Evolutionary conservation across 2,888 invertebrate species (phyloP), one percentile per base, ranked within the genome.

Genomic region (Phyllotreta striolata): DNA sequence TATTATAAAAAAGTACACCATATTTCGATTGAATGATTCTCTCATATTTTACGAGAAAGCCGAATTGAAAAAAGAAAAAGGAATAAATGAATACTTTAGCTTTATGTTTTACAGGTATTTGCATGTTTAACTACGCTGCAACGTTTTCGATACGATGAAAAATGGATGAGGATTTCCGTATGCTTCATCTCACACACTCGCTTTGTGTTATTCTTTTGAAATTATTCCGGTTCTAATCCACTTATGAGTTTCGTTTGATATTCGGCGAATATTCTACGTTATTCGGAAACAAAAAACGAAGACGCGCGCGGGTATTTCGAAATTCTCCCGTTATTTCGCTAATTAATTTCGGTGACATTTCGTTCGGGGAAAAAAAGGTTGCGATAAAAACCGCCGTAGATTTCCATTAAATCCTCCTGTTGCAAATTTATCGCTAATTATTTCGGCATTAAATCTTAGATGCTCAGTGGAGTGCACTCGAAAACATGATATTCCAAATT

Each of bases 41-140:
- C 24, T 24, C 24, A 24, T 24, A 24, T 4, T 24, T 24, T 24
- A 24, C 24, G 24, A 24, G 24, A 24, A 24, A 24, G 24, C 24
- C 24, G 24, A 24, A 24, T 24, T 41, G 10, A 41, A 41, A 41
- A 41, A n/a, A 41, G 9, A 37, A 57, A 49, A 49, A n/a, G 41
- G 34, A 55, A 62, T 35, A 49, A 47, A 63, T 59, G 51, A 63
- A 46, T 58, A 40, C 52, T 37, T 38, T 40, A 49, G 40, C 41
- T 47, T 46, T 63, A 67, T 62, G 66, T 62, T 69, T 67, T 76
- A 70, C 72, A 76, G 73, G 68, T 74, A 78, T 80, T 80, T 76
- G 73, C 79, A 80, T 79, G 74, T 73, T 70, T 79, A 80, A 79
- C 78, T 76, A 78, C 72, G 73, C 71, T 73, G 76, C 76, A 74